These are phyloP conservation scores for Hypomesus transpacificus DNA, from an alignment of 2,113 vertebrate species.

Conservation along the genomic window DNA sequence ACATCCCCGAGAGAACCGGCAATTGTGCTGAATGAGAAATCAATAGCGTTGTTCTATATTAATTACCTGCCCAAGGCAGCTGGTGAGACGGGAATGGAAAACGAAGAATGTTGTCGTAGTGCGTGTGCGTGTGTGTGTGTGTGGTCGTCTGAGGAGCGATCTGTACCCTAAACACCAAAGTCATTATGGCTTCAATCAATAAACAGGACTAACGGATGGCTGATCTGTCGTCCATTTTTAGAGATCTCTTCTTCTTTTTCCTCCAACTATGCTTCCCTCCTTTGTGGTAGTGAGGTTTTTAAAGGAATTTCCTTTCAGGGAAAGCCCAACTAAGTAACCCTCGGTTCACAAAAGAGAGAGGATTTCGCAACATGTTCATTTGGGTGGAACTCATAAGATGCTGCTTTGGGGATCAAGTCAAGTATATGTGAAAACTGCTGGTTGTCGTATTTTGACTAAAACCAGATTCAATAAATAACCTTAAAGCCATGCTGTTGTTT, in stretches of 20 bases:
- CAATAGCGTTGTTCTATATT: slow-evolving; percentile 52
- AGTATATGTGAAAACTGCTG: not conserved
- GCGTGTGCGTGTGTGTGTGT: slow-evolving; percentile 10
- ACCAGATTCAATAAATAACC: not conserved
- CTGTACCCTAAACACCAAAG: slow-evolving; percentile 17
- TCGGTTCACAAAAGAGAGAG: not conserved
- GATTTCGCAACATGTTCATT: too few relatives aligned
- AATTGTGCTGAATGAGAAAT: slow-evolving; percentile 54
- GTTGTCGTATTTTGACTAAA: not conserved
- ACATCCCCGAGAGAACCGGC: slow-evolving; percentile 32
- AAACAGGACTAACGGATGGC: slow-evolving; percentile 31
- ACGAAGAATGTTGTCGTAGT: not conserved
- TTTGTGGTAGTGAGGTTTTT: not conserved
- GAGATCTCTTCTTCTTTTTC: not conserved
- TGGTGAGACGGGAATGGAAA: slow-evolving; percentile 21
- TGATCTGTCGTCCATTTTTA: slow-evolving; percentile 18
- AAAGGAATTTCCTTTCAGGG: not conserved
- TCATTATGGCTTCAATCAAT: slow-evolving; percentile 52
- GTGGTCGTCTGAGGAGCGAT: not conserved
- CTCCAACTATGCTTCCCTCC: not conserved
- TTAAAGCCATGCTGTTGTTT: not conserved
- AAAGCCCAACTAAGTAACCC: not conserved
- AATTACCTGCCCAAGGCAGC: slow-evolving; percentile 45
- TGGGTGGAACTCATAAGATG: too few relatives aligned
- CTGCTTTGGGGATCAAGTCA: too few relatives aligned